Percentiles rank a stretch among this genome's conserved stretches.
These are phyloP conservation scores for Brenthis ino DNA, from an alignment of 2,888 invertebrate genomes.

Conservation along the genomic window DNA sequence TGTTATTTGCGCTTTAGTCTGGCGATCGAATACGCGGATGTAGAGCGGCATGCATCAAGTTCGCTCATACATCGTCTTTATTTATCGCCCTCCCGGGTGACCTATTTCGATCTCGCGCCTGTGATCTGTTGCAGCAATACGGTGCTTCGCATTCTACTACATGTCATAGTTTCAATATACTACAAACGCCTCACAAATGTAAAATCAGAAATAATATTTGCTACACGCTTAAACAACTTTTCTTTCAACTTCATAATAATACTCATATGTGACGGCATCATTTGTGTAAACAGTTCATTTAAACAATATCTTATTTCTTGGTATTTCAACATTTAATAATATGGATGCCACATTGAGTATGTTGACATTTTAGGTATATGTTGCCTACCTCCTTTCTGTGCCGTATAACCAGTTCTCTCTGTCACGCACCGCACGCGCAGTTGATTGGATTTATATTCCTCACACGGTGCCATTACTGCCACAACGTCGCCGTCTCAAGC, in stretches of 20 bases:
- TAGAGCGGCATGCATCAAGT: conserved; percentile 40
- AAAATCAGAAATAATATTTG: conserved; percentile 23
- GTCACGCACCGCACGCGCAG: conserved; percentile 77
- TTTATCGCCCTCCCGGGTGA: conserved; percentile 56
- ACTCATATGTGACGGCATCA: conserved; percentile 16
- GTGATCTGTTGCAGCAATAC: conserved; percentile 51
- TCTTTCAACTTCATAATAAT: conserved; percentile 16
- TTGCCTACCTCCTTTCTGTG: conserved; percentile 62
- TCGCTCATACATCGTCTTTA: conserved; percentile 44
- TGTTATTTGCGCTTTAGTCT: conserved; percentile 45
- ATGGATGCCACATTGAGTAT: not conserved
- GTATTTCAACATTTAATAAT: conserved; percentile 15
- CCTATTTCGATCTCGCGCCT: conserved; percentile 56
- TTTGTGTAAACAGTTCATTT: conserved; percentile 26
- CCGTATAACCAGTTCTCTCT: conserved; percentile 70
- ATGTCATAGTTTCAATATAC: conserved; percentile 26
- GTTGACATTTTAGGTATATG: conserved; percentile 16
- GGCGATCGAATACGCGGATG: conserved; percentile 49
- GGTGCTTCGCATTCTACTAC: conserved; percentile 35
- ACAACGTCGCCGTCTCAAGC: conserved; percentile 46
- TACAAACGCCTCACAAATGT: conserved; percentile 15
- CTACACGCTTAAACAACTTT: conserved; percentile 26
- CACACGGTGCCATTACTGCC: conserved; percentile 55
- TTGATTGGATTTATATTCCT: conserved; percentile 75
- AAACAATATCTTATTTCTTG: conserved; percentile 15